A percentile compares a stretch with the other conserved stretches of the same genome.
Conservation (phyloP, 2,888 invertebrate species). For the Trisateles emortualis region DNA sequence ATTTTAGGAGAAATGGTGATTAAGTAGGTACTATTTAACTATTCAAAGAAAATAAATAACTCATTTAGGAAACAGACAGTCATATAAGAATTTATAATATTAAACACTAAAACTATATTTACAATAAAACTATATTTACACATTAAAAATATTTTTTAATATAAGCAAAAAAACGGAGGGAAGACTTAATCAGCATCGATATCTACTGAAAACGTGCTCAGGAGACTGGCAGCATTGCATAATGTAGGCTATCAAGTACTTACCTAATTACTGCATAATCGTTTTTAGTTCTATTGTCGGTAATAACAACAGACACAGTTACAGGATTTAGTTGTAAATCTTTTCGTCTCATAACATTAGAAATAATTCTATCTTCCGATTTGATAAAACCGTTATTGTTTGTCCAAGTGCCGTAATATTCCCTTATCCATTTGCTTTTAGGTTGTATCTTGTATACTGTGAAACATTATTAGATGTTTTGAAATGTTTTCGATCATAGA, state of each 20-base stretch:
- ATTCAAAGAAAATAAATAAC: not conserved
- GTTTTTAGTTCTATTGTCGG: constrained; percentile 56
- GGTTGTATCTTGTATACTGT: constrained; percentile 65
- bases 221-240: no score
- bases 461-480: constrained; percentile 31
- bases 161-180: no score
- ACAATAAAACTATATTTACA: no score
- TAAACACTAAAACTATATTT: no score
- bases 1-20: no score
- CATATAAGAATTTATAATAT: no score
- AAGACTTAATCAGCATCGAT: no score
- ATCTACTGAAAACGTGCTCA: no score
- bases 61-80: no score
- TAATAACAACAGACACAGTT: constrained; percentile 47
- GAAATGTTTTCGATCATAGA: no score
- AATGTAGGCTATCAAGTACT: not conserved
- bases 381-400: constrained; percentile 49
- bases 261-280: constrained; percentile 58
- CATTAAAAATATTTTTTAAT: no score
- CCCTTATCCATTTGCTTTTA: constrained; percentile 51
- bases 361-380: constrained; percentile 37
- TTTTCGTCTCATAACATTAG: constrained; percentile 59
- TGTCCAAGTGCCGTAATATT: constrained; percentile 66
- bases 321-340: constrained; percentile 54
- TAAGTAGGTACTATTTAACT: no score